Conservation (phyloP, 2,113 vertebrate genomes). For the Paramormyrops kingsleyae region DNA sequence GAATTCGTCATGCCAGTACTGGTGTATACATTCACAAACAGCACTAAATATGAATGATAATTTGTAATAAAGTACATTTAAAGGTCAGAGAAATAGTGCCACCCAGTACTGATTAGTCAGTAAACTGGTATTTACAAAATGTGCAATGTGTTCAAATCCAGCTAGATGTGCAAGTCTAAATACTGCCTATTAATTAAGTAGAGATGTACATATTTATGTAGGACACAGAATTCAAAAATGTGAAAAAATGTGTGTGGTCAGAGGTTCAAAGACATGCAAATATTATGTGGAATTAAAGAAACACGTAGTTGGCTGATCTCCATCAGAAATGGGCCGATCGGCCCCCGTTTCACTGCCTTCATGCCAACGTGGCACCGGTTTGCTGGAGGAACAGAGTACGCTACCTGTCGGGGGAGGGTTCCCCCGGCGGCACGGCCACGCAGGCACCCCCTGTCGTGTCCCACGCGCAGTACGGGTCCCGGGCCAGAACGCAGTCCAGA, state of each 20-base stretch:
- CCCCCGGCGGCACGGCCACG: conserved; percentile 29
- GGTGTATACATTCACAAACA: background rate
- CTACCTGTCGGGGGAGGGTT: background rate
- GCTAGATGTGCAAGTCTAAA: background rate
- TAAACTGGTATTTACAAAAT: background rate
- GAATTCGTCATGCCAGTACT: background rate
- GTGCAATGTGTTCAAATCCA: background rate
- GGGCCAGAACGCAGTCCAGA: conserved; percentile 65
- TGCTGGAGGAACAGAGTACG: too few species aligned
- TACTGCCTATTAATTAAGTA: background rate
- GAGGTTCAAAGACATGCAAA: background rate
- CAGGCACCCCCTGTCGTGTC: conserved; percentile 35
- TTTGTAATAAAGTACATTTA: background rate
- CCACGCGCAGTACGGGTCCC: conserved; percentile 72
- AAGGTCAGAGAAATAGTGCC: background rate
- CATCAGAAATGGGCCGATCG: background rate
- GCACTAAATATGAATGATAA: background rate
- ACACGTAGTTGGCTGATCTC: background rate
- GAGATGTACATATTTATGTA: background rate
- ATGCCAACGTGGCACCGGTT: background rate
- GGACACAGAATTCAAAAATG: background rate
- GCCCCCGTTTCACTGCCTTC: background rate
- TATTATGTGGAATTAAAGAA: background rate
- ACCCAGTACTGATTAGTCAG: background rate
- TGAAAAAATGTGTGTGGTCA: background rate